phyloP scores from a whole-genome alignment of 92 coral and sea anemone genomes.

The Umimayanthus chanpuru region DNA sequence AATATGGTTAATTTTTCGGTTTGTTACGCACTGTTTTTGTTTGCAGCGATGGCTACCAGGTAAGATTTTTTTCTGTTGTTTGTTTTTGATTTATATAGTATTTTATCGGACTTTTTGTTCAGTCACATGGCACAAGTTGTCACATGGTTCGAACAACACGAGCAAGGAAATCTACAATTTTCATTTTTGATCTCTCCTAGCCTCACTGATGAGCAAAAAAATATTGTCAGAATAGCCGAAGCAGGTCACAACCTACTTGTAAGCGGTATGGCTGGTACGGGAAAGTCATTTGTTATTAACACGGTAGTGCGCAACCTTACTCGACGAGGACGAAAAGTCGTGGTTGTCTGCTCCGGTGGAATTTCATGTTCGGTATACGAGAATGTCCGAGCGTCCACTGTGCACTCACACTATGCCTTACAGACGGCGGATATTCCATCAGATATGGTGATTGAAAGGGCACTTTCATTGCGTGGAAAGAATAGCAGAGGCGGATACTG shows the following conservation, averaged over 20 bases:
- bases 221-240: background rate
- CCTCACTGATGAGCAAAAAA: constrained; percentile 36
- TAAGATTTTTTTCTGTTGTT: too few relatives aligned
- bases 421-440: constrained; percentile 52
- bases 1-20: too few relatives aligned
- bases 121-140: too few relatives aligned
- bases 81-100: too few relatives aligned
- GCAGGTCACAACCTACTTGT: constrained; percentile 43
- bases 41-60: too few relatives aligned
- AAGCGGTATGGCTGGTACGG: constrained; percentile 39
- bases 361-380: constrained; percentile 13
- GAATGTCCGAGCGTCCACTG: constrained; percentile 2
- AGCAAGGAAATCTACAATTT: too few relatives aligned
- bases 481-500: constrained; percentile 9
- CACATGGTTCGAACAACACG: too few relatives aligned
- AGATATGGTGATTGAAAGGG: constrained; percentile 19
- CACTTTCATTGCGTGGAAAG: background rate
- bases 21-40: too few relatives aligned
- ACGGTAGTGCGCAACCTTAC: background rate
- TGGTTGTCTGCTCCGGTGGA: constrained; percentile 1
- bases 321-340: background rate
- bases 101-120: too few relatives aligned
- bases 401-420: constrained; percentile 47
- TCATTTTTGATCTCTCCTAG: background rate
- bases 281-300: background rate